Evolutionary conservation across 2,888 invertebrate genomes (phyloP), one percentile per base, ranked within the genome.

Genomic region (Lasioglossum oenotherae): DNA sequence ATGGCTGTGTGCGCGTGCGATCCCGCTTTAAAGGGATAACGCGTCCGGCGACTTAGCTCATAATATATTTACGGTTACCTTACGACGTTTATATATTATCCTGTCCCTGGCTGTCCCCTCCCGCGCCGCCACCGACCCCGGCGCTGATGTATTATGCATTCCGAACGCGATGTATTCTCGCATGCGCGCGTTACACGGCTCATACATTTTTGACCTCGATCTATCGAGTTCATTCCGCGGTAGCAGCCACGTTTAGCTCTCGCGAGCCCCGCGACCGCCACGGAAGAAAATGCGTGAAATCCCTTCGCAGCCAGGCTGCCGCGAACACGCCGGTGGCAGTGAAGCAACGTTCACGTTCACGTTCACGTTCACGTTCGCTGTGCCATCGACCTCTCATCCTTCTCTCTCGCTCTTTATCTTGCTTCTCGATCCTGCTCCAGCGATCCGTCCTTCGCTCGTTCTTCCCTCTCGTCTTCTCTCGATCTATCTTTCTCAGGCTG

Each of bases 121-220:
- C 69, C 67, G 23, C 64, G 16, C 64, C 38, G 10, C 75, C 72
- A 64, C 74, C 67, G 57, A 57, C 74, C 41, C 57, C 71, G 27
- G 19, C 60, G n/a, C 80, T 81, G 83, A 92, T 93, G 88, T 87
- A 92, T 93, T 92, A 93, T 92, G 92, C 91, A 92, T 92, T 87
- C 89, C 85, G 86, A 86, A 90, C 84, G 78, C 88, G 88, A 87
- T 85, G 84, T 87, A 87, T 87, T 82, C 85, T 86, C 87, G 72
- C 87, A 82, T 86, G 86, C 78, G 72, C 84, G 73, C 80, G 79
- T 86, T 87, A 86, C 84, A 80, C 84, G 76, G 78, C 67, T 90
- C 81, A 57, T 92, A 91, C 89, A 91, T 92, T 92, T 90, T 91
- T 91, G 85, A 90, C 87, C 79, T 80, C 86, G 86, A 92, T 88